A percentile compares a stretch with the other conserved stretches of the same genome.
phyloP scores from a whole-genome alignment of 2,888 invertebrate genomes.

The Parnassius apollo region DNA sequence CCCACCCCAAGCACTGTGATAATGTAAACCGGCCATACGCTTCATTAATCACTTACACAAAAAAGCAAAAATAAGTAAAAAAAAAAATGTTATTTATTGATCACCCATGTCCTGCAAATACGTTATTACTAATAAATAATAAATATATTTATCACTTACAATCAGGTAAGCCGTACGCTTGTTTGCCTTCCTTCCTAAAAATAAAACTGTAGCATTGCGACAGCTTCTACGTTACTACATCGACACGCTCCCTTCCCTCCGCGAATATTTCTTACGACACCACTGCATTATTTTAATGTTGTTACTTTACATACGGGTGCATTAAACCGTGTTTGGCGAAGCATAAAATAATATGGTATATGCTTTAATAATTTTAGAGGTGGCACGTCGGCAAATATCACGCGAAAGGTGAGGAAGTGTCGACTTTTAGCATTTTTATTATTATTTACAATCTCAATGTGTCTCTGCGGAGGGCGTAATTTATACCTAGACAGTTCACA shows the following conservation, averaged over 20 bases:
- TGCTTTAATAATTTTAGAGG: slow-evolving; percentile 6
- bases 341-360: slow-evolving; percentile 3
- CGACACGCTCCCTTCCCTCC: not conserved
- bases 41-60: no score
- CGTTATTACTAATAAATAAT: no score
- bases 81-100: no score
- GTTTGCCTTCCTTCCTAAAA: no score
- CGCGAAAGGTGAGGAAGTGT: slow-evolving; percentile 3
- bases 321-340: not conserved
- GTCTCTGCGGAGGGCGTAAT: slow-evolving; percentile 12
- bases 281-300: slow-evolving; percentile 2
- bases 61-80: no score
- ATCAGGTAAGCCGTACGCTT: no score
- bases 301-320: slow-evolving; percentile 1
- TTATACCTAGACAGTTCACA: slow-evolving; percentile 5
- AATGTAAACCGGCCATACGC: no score
- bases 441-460: slow-evolving; percentile 13
- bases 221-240: not conserved
- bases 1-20: no score
- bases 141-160: no score
- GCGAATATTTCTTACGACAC: not conserved
- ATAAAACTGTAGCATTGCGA: not conserved
- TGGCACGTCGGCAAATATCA: not conserved
- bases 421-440: slow-evolving; percentile 14
- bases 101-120: no score